Evolutionary conservation across 2,888 invertebrate genomes (phyloP), one percentile per base, ranked within the genome.

Genomic region (Torymus aiolomorphi): DNA sequence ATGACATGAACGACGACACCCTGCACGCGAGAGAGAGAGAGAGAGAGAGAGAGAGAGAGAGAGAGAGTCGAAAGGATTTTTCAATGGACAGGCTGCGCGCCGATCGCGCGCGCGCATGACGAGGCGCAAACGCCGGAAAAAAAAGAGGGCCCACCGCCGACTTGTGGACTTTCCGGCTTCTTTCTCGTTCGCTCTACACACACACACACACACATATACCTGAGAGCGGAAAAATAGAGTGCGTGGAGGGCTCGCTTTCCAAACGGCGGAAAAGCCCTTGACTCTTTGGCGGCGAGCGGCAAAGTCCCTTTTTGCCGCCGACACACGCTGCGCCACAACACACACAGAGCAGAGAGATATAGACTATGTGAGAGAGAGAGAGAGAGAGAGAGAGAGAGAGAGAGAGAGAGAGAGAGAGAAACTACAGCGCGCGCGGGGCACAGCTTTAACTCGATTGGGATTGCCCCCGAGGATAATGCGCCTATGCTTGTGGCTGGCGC

Each of bases 401-500:
- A n/a, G n/a, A n/a, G n/a, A n/a, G n/a, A n/a, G n/a, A n/a, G n/a
- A n/a, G n/a, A 5, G 5, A 31, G 5, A 42, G 8, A 42, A 42
- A 31, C 3, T 3, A 31, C 31, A 31, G 31, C 2, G 24, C 24
- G 24, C 24, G 18, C 18, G 12, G 51, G 14, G 51, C 51, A 3
- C 42, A 42, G 62, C 71, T 54, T 71, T 65, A 66, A 65, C 72
- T 59, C 54, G 66, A 70, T 70, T 57, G 49, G 57, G 61, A 67
- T 74, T 63, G 49, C 66, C 71, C 67, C 61, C 56, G 61, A 66
- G 76, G 80, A 80, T 80, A 71, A 80, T 80, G 42, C 76, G 75
- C 57, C 57, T 5, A 42, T 5, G 24, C 42, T 12, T 51, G 16
- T 13, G 8, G 16, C 49, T 20, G 54, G 12, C 52, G 16, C 16